Conservation (phyloP, 2,113 vertebrate genomes). For the Strix uralensis region DNA sequence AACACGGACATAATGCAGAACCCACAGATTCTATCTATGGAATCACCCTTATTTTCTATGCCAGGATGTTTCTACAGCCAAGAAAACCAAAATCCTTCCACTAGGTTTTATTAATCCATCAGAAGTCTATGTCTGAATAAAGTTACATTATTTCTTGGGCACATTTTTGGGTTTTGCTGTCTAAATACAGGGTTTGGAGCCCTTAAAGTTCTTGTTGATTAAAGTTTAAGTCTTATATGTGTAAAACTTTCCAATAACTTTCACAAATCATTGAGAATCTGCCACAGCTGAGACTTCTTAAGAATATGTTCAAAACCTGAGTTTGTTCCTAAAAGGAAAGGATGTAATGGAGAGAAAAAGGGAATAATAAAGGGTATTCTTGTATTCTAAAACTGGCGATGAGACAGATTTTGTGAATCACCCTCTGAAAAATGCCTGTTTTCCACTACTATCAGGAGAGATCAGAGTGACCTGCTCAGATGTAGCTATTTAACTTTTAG, state of each 20-base stretch:
- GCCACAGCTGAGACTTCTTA: background rate
- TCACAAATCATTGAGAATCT: background rate
- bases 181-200: background rate
- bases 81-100: background rate
- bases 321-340: background rate
- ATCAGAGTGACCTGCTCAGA: background rate
- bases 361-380: background rate
- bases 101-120: background rate
- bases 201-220: background rate
- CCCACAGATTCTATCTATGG: background rate
- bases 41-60: background rate
- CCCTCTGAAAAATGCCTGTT: background rate
- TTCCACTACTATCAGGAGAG: background rate
- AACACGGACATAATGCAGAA: background rate
- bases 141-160: background rate
- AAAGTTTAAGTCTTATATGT: background rate
- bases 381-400: background rate
- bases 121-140: background rate
- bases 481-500: background rate
- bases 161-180: rapidly evolving
- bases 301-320: background rate
- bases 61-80: background rate
- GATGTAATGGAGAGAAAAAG: background rate
- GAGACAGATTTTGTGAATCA: background rate
- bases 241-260: background rate